Base-by-base conservation (phyloP, 2,888 invertebrate genomes). In the Nemotelus pantherinus region DNA sequence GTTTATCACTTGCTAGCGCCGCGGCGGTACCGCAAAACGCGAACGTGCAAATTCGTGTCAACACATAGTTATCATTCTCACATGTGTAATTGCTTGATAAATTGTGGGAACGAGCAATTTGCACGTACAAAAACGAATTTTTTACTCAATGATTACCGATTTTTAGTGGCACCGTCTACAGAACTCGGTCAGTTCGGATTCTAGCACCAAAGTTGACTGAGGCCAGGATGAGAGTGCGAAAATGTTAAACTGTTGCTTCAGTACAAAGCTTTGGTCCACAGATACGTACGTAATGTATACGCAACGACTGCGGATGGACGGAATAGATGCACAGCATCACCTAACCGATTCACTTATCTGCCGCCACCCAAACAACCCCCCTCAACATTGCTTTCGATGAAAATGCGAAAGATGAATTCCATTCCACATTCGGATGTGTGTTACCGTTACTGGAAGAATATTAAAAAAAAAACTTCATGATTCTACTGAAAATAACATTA, bases 131-230 rank as follows among this genome's bases (percentile, higher is more conserved):
- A 25, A 25, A 25, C 25, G 25, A 25, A 25, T 25, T 25, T 25
- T 25, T 25, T 25, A 25, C 25, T 25, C 25, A 25, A 25, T 25
- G 25, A 25, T 25, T 25, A 25, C 25, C 25, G 25, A 25, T 25
- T 25, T 25, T 25, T 25, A 25, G 57, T 3, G 41, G 43, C 55
- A 43, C 68, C 55, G 71, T 7, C 71, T 43, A 71, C 0, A 25
- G 45, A 65, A 65, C 47, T 57, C 44, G 44, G 44, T 50, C 68
- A 63, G 9, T 71, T 44, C 71, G 74, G 25, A 55, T 55, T 50
- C 60, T 74, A 60, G 74, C 41, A 60, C 74, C 60, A 74, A 47
- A 74, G 74, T 57, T 74, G 74, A 74, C 74, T 74, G 74, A 74
- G 48, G 74, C 60, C 74, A 60, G 74, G 74, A 74, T 74, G 63